phyloP scores from a whole-genome alignment of 2,113 vertebrate genomes.

The Ptychochromis oligacanthus region DNA sequence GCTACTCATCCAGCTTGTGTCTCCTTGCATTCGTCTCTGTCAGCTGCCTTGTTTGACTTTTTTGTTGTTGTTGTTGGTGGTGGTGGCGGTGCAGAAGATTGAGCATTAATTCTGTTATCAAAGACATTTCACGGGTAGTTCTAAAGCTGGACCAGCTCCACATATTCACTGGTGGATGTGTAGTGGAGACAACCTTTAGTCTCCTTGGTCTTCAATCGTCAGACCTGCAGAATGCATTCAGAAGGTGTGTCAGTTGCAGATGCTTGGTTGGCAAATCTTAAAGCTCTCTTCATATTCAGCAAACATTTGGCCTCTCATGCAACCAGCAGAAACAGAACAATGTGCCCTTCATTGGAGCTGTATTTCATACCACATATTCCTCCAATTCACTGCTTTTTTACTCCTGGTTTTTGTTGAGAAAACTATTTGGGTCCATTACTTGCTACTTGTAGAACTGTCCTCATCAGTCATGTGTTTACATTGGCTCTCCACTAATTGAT shows the following conservation, averaged over 20 bases:
- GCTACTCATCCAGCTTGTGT: background rate
- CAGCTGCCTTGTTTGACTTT: conserved; percentile 4
- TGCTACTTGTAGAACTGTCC: background rate
- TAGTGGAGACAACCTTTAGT: conserved; percentile 14
- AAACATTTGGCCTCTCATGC: background rate
- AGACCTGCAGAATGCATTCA: conserved; percentile 2
- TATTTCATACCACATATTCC: background rate
- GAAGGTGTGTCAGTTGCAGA: background rate
- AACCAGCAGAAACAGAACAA: background rate
- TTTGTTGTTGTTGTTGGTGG: background rate
- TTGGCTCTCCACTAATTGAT: background rate
- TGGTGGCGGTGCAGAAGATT: background rate
- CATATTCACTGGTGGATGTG: background rate
- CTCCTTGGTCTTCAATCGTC: background rate
- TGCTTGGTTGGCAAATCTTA: background rate
- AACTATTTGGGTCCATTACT: background rate
- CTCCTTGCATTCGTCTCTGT: background rate
- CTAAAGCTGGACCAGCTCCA: background rate
- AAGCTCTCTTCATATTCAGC: background rate
- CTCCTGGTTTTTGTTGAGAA: background rate
- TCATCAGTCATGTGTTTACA: conserved; percentile 13
- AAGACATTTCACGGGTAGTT: conserved; percentile 8
- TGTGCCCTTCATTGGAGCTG: background rate
- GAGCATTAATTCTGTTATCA: conserved; percentile 8
- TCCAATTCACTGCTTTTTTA: background rate